Evolutionary conservation across 2,888 invertebrate species (phyloP).

Genomic region (Torymus texanus): DNA sequence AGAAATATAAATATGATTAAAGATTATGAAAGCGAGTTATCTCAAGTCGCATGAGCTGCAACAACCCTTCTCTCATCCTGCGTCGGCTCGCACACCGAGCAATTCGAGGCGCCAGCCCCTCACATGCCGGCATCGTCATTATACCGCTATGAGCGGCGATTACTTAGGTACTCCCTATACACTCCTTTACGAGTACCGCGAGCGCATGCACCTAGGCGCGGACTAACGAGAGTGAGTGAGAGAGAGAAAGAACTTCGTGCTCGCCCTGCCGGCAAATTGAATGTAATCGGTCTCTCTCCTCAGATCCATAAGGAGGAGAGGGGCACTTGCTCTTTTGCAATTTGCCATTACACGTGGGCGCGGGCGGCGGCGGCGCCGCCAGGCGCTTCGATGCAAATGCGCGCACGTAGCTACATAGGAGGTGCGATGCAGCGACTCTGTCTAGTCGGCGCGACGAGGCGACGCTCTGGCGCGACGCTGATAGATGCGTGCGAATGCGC

Average conservation of each 20-base stretch:
- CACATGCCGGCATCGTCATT: background rate
- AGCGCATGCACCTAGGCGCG: background rate
- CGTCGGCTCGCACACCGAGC: background rate
- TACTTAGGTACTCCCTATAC: background rate
- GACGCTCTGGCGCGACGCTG: too few species aligned
- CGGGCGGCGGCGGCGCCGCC: slow-evolving; percentile 22
- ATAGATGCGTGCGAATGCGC: too few species aligned
- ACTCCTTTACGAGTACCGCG: background rate
- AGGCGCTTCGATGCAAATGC: slow-evolving; percentile 35
- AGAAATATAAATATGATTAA: too few species aligned
- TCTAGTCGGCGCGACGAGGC: too few species aligned
- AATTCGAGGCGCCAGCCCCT: slow-evolving; percentile 1
- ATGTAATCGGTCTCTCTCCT: slow-evolving; percentile 59
- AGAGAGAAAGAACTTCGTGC: slow-evolving; percentile 37
- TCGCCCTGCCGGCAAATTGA: slow-evolving; percentile 59
- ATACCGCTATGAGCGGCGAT: too few species aligned
- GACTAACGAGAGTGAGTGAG: slow-evolving; percentile 57
- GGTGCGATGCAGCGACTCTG: too few species aligned
- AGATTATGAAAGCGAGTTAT: too few species aligned
- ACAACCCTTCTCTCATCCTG: too few species aligned
- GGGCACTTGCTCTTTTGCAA: slow-evolving; percentile 35
- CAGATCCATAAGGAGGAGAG: slow-evolving; percentile 17
- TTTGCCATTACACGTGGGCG: slow-evolving; percentile 56
- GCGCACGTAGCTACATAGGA: background rate
- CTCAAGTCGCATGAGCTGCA: too few species aligned